Evolutionary conservation across 2,113 vertebrate species (phyloP), one percentile per base, ranked within the genome.

Genomic region (Orthonyx spaldingii): DNA sequence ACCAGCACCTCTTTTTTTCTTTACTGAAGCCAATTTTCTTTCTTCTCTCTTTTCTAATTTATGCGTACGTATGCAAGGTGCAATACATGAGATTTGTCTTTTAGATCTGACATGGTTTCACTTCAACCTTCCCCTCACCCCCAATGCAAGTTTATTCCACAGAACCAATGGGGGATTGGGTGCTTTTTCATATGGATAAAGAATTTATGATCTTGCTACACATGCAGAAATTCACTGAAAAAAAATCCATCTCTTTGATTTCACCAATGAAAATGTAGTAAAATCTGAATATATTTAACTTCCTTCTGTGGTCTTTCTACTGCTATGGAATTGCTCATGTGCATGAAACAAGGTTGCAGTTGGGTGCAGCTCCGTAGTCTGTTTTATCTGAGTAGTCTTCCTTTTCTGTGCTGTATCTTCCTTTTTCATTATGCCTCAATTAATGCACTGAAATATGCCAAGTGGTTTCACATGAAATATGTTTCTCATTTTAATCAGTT

Each of bases 401-500:
- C 11, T 60, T 70, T 96, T 91, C 61, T 92, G 13, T 71, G 86
- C 75, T 75, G 64, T 76, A 78, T 87, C 69, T 86, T 95, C 89
- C 55, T 85, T 95, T 97, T 96, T 94, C 80, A 92, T 94, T 91
- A 90, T 78, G 87, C 84, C 74, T 96, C 91, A 95, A 93, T 96
- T 97, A 97, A 87, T 91, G 69, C 37, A 77, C 59, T 89, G 91
- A 91, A 87, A 95, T 68, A 96, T 47, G 72, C 87, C 17, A 65
- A 83, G 91, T 2, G 1, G 60, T 96, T 96, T 95, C 96, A 91
- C 52, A 84, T 96, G 93, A 97, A 96, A 94, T 91, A 95, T 88
- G 75, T 66, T 96, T 93, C 76, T 93, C 80, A 76, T 96, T 97
- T 97, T 96, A 96, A 97, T 96, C 93, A 97, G 92, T 90, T 97